A percentile compares a stretch with the other conserved stretches of the same genome.
Conservation (phyloP, 2,797 vertebrate genomes). For the Hybognathus amarus region DNA sequence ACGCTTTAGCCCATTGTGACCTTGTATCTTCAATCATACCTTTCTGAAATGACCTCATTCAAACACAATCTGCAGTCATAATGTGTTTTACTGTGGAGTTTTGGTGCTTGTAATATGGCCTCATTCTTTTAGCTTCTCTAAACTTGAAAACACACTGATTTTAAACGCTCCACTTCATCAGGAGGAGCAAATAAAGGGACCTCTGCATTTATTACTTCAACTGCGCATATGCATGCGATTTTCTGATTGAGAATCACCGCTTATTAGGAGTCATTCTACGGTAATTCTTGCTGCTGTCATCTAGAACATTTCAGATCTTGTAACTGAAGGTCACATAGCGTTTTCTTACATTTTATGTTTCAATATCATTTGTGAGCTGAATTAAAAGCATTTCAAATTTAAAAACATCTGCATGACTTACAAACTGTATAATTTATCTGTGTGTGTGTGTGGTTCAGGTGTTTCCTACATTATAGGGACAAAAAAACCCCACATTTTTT, state of each 20-base stretch:
- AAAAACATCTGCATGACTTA: neutral
- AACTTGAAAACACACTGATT: conserved; percentile 17
- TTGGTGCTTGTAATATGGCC: neutral
- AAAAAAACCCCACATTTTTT: neutral
- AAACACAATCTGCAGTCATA: neutral
- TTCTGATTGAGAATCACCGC: neutral
- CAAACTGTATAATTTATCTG: neutral
- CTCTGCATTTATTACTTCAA: conserved; percentile 6
- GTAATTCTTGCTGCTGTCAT: neutral
- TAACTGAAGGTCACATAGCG: neutral
- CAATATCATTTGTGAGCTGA: neutral
- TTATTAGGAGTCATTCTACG: neutral
- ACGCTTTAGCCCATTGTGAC: neutral
- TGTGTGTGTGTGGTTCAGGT: neutral
- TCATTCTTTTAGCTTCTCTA: conserved; percentile 8
- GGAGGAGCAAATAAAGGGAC: conserved; percentile 17
- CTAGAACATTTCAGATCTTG: neutral
- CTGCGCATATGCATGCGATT: neutral
- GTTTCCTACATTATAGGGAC: neutral
- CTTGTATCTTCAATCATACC: neutral
- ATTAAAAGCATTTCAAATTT: conserved; percentile 1
- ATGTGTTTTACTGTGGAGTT: neutral
- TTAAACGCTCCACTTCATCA: conserved; percentile 13
- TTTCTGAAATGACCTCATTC: neutral
- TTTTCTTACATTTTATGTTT: conserved; percentile 1